Evolutionary conservation across 2,797 vertebrate species (phyloP), one percentile per base, ranked within the genome.

Genomic region (Emydoidea blandingii): DNA sequence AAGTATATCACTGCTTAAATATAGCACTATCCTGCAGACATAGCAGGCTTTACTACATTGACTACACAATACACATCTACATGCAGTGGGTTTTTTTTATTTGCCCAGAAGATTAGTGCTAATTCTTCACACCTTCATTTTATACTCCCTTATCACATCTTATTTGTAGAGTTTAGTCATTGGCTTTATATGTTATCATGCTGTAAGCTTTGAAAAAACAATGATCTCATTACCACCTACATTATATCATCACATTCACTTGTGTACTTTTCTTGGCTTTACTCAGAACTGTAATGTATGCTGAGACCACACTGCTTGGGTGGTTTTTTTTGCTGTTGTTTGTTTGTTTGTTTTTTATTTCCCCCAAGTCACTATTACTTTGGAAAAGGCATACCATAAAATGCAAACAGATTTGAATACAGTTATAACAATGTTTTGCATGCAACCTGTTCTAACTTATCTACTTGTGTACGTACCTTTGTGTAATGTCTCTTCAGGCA

Each of bases 41-140:
- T 1, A 49, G 23, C 0, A 86, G 83, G 27, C 85, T 90, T 44
- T 59, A 96, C 83, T 78, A 94, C 21, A 16, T 5, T 5, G 83
- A 81, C 59, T 87, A 11, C 27, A 16, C 12, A 87, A 87, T 15
- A 23, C n/a, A 29, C 5, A 91, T 37, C 21, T 95, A 54, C 23
- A 59, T 0, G 0, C 14, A 56, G 27, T n/a, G 65, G 3, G 3
- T n/a, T 52, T 52, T 49, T 83, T 37, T 8, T 87, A 76, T 96
- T 94, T 96, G n/a, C 37, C 65, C 87, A 76, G 47, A 90, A 93
- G 88, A 96, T 88, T 76, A 94, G 12, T 14, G 72, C 78, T 88
- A 89, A 91, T 93, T 91, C 78, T 91, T 91, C 49, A 85, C 23
- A 74, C 44, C 16, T 80, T 88, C 79, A 86, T 94, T 89, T 92